Base-by-base conservation (phyloP, 2,797 vertebrate species). In the Falco cherrug region DNA sequence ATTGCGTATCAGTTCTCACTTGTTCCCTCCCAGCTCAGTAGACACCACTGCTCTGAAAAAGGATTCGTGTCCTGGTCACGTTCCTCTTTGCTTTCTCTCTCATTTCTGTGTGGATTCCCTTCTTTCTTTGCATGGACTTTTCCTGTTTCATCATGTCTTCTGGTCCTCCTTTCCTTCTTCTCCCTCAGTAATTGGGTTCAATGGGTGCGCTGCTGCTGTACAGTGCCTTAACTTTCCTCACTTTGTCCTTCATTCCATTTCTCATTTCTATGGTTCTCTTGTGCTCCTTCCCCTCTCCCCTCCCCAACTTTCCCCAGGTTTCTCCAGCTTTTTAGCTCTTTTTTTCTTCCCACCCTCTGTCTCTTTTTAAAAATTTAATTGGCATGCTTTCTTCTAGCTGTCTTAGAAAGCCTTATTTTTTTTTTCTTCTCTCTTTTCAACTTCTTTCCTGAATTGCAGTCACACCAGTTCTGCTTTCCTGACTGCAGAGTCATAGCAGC, bases 401-500 rank as follows among this genome's bases (percentile, higher is more conserved):
- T 94, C 87, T 97, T 95, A 96, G 84, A 97, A 94, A 97, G 83
- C 94, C 64, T 95, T 93, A 83, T 91, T 93, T 95, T 95, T 93
- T 93, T 92, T 73, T 80, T 77, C 82, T 56, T 75, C 64, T 74
- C 90, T 93, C 93, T 96, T 97, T 97, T 98, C 98, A 98, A 85
- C 95, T 97, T 94, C 95, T 95, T 96, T 95, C 93, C 95, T 97
- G 95, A 97, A 98, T 97, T 96, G 93, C 90, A 94, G 84, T 92
- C 80, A 93, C 92, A 95, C 94, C 84, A 88, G 69, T 96, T 96
- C 96, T 96, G 92, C 96, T 97, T 97, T 96, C 90, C 95, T 96
- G 95, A 96, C 96, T 97, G 97, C 97, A 94, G 94, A 98, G 95
- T 98, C 86, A 86, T 76, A 97, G 98, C 97, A 97, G 97, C 98